Conservation (phyloP, 2,888 invertebrate species). For the Callimorpha dominula region DNA sequence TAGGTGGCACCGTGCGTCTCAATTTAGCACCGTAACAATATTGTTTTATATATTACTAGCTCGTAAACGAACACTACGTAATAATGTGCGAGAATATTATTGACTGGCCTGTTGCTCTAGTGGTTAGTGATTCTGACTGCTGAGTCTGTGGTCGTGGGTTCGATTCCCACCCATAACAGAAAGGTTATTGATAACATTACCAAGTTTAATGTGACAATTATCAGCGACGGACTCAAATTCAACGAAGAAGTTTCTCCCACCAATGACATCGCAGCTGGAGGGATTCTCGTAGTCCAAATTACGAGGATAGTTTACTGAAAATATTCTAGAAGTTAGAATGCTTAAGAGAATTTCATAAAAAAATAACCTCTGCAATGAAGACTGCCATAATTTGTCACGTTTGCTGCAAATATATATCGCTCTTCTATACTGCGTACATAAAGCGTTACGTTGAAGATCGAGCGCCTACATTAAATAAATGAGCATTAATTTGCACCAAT, state of each 20-base stretch:
- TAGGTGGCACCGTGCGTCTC: too few species aligned
- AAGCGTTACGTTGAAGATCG: background rate
- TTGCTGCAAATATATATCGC: background rate
- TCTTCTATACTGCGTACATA: background rate
- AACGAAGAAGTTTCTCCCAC: constrained; percentile 69
- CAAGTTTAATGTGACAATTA: constrained; percentile 65
- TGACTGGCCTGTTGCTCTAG: too few species aligned
- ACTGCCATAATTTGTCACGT: too few species aligned
- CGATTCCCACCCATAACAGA: too few species aligned
- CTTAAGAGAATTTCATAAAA: too few species aligned
- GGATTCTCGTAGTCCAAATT: constrained; percentile 84
- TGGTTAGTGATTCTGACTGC: too few species aligned
- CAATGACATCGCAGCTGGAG: constrained; percentile 77
- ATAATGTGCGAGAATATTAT: too few species aligned
- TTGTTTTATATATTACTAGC: too few species aligned
- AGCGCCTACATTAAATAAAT: background rate
- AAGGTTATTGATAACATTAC: constrained; percentile 42
- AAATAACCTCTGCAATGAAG: too few species aligned
- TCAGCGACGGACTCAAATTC: constrained; percentile 67
- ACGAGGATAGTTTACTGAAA: constrained; percentile 84
- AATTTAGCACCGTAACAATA: too few species aligned
- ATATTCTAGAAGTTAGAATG: background rate
- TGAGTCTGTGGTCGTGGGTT: too few species aligned
- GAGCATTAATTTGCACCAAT: background rate
- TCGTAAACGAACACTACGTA: too few species aligned